Evolutionary conservation across 1,140 invertebrate genomes (phyloP).

Genomic region (Centruroides vittatus): DNA sequence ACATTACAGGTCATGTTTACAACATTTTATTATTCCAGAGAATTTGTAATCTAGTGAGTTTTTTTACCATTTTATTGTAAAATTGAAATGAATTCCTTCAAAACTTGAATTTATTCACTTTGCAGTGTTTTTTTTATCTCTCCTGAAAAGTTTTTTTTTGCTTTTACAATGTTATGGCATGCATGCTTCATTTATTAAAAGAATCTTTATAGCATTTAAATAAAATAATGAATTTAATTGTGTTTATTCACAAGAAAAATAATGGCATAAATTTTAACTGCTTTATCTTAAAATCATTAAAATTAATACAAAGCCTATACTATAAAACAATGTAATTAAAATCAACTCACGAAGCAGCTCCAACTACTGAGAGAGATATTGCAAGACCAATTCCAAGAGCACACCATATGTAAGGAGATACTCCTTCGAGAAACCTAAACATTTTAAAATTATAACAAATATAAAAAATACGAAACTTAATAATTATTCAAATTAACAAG

Average conservation of each 20-base stretch:
- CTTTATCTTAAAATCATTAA: too few relatives aligned
- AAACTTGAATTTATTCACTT: too few relatives aligned
- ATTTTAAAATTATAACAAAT: background rate
- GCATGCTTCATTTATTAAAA: background rate
- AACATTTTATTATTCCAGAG: too few relatives aligned
- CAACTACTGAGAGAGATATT: constrained; percentile 89
- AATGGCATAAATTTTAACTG: background rate
- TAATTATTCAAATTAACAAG: too few relatives aligned
- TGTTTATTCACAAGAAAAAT: background rate
- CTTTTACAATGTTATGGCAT: background rate
- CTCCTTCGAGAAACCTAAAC: constrained; percentile 56
- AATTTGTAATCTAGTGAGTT: too few relatives aligned
- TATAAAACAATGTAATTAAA: background rate
- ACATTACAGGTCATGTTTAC: too few relatives aligned
- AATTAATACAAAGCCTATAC: too few relatives aligned
- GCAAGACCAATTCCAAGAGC: constrained; percentile 78
- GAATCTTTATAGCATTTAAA: background rate
- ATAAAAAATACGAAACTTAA: too few relatives aligned
- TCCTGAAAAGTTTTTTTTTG: too few relatives aligned
- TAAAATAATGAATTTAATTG: background rate
- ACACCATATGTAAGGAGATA: constrained; percentile 89
- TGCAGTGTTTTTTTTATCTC: too few relatives aligned
- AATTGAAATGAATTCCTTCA: too few relatives aligned
- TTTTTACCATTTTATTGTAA: too few relatives aligned
- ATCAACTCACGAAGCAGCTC: constrained; percentile 69